Base-by-base conservation (phyloP, 2,113 vertebrate genomes). In the Menidia beryllina region DNA sequence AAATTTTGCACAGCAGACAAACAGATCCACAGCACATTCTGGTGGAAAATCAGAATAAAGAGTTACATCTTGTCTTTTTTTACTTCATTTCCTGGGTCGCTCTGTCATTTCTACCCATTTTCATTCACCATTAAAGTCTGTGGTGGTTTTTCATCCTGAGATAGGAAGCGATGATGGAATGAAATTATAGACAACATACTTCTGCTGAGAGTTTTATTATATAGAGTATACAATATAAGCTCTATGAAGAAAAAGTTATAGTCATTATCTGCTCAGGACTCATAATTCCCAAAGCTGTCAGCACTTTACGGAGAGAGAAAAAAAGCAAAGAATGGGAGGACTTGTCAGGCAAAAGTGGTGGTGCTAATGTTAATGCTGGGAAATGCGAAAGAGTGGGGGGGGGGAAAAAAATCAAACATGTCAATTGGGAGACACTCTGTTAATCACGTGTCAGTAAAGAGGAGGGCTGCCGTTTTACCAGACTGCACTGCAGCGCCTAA, bases 361-460 rank as follows among this genome's bases (percentile, higher is more conserved):
- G n/a, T n/a, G 68, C 76, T 67, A 74, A 72, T 24, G 1, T 48
- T 69, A 72, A 83, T 67, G 63, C 68, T 56, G 6, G 8, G 24
- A 63, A 78, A 81, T 15, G 23, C 41, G 23, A 55, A 34, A 55
- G 47, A 59, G n/a, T n/a, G n/a, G n/a, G n/a, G n/a, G n/a, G n/a
- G n/a, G n/a, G 41, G 30, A 21, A 51, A 55, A 59, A 69, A 69
- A 57, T 21, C 67, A 56, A 60, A 55, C 5, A 15, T 14, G 72
- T 79, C 68, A 68, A 45, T 50, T 7, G 4, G 3, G 34, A 83
- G 52, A 73, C 41, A 2, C 68, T 57, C 19, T 25, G 38, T 48
- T 84, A 76, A 81, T 79, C 60, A 81, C 67, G 63, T 81, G 74
- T 79, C 77, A 72, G 58, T 1, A 20, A 60, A 38, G 53, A 75